phyloP scores from a whole-genome alignment of 2,113 vertebrate species.

The Lota lota region DNA sequence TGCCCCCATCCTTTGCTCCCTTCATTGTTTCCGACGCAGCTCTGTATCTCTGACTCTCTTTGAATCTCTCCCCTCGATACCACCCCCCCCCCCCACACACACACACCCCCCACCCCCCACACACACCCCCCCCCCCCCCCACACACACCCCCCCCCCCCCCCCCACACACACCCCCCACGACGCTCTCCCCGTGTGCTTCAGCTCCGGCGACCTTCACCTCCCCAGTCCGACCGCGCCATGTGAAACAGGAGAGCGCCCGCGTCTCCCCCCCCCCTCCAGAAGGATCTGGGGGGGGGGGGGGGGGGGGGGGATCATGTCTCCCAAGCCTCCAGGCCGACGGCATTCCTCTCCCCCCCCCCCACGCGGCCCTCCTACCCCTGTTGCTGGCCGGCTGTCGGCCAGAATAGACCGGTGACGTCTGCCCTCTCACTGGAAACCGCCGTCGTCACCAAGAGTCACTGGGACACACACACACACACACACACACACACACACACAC shows the following conservation, averaged over 20 bases:
- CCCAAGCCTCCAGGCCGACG: slow-evolving; percentile 53
- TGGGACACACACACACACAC: slow-evolving; percentile 46
- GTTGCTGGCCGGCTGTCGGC: slow-evolving; percentile 75
- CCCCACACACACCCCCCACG: slow-evolving; percentile 4
- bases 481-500: slow-evolving; percentile 40
- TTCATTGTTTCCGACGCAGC: no score
- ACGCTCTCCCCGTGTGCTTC: slow-evolving; percentile 6
- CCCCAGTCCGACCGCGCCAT: slow-evolving; percentile 17
- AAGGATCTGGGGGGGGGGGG: no score
- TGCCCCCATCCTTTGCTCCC: no score
- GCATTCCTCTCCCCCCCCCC: slow-evolving; percentile 59
- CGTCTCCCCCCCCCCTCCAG: slow-evolving; percentile 71
- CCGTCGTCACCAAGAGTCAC: slow-evolving; percentile 60
- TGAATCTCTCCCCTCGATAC: no score
- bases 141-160: slow-evolving; percentile 1
- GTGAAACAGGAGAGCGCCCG: slow-evolving; percentile 70
- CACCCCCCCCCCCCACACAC: no score
- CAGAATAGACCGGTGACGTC: slow-evolving; percentile 76
- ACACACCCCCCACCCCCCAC: slow-evolving; percentile 16
- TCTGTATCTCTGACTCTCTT: no score
- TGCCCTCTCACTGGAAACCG: slow-evolving; percentile 68
- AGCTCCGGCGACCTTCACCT: no score
- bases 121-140: no score
- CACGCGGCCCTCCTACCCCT: slow-evolving; percentile 34
- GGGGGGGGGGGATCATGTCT: slow-evolving; percentile 51